These are phyloP conservation scores for Cladopsammia gracilis DNA, from an alignment of 64 coral and sea anemone genomes.

Conservation along the genomic window DNA sequence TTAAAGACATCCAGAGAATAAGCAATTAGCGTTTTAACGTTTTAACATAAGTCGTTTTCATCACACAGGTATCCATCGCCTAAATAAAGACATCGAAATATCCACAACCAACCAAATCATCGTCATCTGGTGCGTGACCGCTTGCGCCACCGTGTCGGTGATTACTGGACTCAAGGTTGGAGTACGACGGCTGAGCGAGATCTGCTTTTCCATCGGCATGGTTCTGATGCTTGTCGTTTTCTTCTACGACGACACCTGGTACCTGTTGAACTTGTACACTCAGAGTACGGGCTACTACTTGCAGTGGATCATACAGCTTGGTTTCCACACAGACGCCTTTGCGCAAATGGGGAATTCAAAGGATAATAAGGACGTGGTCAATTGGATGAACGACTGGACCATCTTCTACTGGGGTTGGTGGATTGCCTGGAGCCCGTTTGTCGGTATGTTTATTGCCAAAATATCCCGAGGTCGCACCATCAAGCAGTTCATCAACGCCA, in stretches of 20 bases:
- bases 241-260: slow-evolving; percentile 61
- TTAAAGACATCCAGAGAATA: background rate
- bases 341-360: slow-evolving; percentile 47
- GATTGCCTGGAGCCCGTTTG: slow-evolving; percentile 55
- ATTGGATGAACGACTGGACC: slow-evolving; percentile 53
- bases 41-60: background rate
- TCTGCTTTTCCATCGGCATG: slow-evolving; percentile 53
- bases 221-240: slow-evolving; percentile 57
- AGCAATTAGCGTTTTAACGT: background rate
- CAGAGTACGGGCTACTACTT: slow-evolving; percentile 57
- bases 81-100: slow-evolving; percentile 17
- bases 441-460: slow-evolving; percentile 50
- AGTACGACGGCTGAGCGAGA: slow-evolving; percentile 46
- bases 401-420: slow-evolving; percentile 69
- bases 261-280: slow-evolving; percentile 37
- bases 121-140: slow-evolving; percentile 50
- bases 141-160: slow-evolving; percentile 39
- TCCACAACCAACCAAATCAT: slow-evolving; percentile 48
- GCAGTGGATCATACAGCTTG: slow-evolving; percentile 54
- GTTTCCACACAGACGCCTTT: slow-evolving; percentile 51
- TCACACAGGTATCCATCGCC: background rate
- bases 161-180: slow-evolving; percentile 49
- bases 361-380: slow-evolving; percentile 12
- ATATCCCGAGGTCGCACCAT: slow-evolving; percentile 61
- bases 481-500: slow-evolving; percentile 53